Base-by-base conservation (phyloP, 2,888 invertebrate genomes). In the Drosophila atripex region DNA sequence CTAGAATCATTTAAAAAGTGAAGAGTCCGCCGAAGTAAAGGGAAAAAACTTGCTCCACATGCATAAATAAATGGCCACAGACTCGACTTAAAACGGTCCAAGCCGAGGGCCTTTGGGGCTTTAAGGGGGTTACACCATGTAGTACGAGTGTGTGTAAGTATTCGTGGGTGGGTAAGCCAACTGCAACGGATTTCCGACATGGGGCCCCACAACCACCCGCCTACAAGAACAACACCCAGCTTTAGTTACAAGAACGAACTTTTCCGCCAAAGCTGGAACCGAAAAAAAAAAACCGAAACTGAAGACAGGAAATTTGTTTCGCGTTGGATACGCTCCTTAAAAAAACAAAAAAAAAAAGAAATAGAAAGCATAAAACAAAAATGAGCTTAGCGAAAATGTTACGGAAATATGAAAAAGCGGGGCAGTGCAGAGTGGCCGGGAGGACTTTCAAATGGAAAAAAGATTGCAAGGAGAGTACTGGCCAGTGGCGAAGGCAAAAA, bases 61-160 rank as follows among this genome's bases (percentile, higher is more conserved):
- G 73, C 79, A 79, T 75, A 82, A 79, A 77, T 75, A 82, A 79
- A 82, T 65, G 71, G 73, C 77, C 75, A 59, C 71, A 77, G 68
- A 71, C 75, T 71, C 66, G 77, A 63, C 77, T 64, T 51, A 53
- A 58, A 76, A 55, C 69, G 63, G 58, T 71, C 35, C 60, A 59
- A 50, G 6, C 9, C 8, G 51, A n/a, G 46, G 39, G 46, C 32
- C 11, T 11, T 9, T 23, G 21, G 11, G 11, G 30, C 30, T 11
- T 32, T 38, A 3, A 25, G 11, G 11, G 16, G 28, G 7, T 1
- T 0, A 2, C 9, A 28, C 28, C 9, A 4, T 23, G 21, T 23
- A 7, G 12, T 2, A 12, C 12, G 12, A 28, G 25, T 23, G 23
- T 25, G 45, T 45, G 21, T 23, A 2, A 12, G 45, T 4, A 12